A percentile compares a stretch with the other conserved stretches of the same genome.
These are phyloP conservation scores for Fistularia commersonii DNA, from an alignment of 2,797 vertebrate genomes.

Conservation along the genomic window DNA sequence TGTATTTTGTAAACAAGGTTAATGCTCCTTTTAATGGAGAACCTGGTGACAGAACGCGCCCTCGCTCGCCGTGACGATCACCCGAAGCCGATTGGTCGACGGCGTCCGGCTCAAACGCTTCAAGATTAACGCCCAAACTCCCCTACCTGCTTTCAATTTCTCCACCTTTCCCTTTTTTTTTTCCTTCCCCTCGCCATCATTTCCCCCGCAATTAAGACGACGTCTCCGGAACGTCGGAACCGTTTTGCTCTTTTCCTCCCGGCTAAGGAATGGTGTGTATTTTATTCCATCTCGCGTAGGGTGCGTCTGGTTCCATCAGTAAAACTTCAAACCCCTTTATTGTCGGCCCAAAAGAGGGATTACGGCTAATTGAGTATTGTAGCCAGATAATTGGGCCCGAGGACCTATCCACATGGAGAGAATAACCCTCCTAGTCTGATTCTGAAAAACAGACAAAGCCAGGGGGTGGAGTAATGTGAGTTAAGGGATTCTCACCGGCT, in stretches of 20 bases:
- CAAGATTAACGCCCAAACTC: too few species aligned
- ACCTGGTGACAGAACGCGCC: slow-evolving; percentile 88
- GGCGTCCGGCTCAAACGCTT: too few species aligned
- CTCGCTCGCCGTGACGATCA: slow-evolving; percentile 76
- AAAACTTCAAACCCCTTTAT: slow-evolving; percentile 73
- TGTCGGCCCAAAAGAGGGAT: slow-evolving; percentile 82
- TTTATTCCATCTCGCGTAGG: slow-evolving; percentile 54
- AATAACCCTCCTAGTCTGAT: slow-evolving; percentile 87
- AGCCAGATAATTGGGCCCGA: slow-evolving; percentile 87
- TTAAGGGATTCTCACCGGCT: slow-evolving; percentile 92
- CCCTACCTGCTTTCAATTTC: too few species aligned
- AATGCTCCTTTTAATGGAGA: slow-evolving; percentile 91
- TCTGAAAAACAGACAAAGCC: slow-evolving; percentile 87
- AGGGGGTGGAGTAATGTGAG: slow-evolving; percentile 86
- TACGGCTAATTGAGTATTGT: slow-evolving; percentile 84
- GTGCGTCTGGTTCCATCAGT: slow-evolving; percentile 55
- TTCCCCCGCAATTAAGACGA: too few species aligned
- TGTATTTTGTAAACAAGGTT: slow-evolving; percentile 98
- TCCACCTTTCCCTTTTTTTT: too few species aligned
- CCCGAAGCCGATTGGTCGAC: slow-evolving; percentile 58
- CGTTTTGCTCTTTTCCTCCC: too few species aligned
- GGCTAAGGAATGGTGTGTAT: slow-evolving; percentile 40
- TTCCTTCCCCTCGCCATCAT: too few species aligned
- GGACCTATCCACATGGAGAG: slow-evolving; percentile 87
- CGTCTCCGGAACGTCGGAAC: too few species aligned